Evolutionary conservation across 1,140 invertebrate genomes (phyloP).

Genomic region (Cotesia chilonis): DNA sequence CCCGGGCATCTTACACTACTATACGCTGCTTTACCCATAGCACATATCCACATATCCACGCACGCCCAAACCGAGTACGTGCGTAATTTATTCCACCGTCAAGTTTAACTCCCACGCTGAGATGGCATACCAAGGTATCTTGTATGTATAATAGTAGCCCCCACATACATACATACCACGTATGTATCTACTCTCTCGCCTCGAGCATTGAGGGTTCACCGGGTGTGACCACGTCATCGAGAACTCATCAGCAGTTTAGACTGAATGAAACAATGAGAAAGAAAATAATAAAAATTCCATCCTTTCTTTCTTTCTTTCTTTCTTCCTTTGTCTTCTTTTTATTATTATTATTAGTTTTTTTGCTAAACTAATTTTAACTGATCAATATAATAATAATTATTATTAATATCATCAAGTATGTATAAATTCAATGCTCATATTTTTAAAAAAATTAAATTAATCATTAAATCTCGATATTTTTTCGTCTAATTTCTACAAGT

Average conservation of each 20-base stretch:
- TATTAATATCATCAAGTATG: no score
- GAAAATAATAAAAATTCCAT: conserved; percentile 17
- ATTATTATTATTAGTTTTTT: neutral
- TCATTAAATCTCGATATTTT: no score
- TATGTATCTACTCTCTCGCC: conserved; percentile 14
- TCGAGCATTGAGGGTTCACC: conserved; percentile 25
- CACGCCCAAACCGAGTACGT: conserved; percentile 43
- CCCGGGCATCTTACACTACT: no score
- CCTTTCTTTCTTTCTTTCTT: no score
- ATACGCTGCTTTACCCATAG: no score
- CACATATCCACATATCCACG: conserved; percentile 34
- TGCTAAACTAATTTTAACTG: neutral
- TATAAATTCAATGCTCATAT: no score
- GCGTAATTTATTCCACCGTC: conserved; percentile 44
- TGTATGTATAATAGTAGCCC: conserved; percentile 20
- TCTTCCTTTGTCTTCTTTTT: neutral
- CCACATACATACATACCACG: conserved; percentile 5
- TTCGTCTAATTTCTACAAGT: neutral
- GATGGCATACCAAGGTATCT: conserved; percentile 39
- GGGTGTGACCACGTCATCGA: conserved; percentile 32
- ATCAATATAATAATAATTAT: no score
- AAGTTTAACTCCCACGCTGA: conserved; percentile 44
- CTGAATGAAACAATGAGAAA: conserved; percentile 19
- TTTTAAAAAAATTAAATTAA: no score
- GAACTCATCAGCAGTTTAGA: conserved; percentile 22